Evolutionary conservation across 2,888 invertebrate genomes (phyloP), one percentile per base, ranked within the genome.

Genomic region (Coelopa pilipes): DNA sequence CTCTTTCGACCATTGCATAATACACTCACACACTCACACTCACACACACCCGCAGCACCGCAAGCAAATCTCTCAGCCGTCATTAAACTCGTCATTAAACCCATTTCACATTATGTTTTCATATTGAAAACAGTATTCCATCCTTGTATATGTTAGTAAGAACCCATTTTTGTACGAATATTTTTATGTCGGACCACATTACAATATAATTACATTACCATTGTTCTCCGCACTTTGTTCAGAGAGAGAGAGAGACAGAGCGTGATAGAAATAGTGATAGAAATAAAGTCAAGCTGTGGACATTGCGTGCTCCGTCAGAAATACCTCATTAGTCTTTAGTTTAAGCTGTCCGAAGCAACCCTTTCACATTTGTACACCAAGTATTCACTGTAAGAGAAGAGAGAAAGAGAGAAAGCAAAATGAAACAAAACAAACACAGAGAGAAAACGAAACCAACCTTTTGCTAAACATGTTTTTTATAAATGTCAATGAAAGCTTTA

Each of bases 231-330:
- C 34, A 34, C 7, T 34, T 34, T 34, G 34, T 34, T 34, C 2
- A 62, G 34, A 21, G 49, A 1, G 15, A 19, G 17, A 45, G 13
- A 57, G 15, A 21, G 34, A 68, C 45, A 57, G n/a, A 62, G 7
- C 45, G 11, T 19, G 17, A 34, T 45, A 9, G 47, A 24, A 49
- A 70, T 60, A 47, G 60, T 47, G 73, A 34, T 72, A 72, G 75
- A 79, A 80, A 79, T 81, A 75, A 75, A 82, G 81, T 83, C 78
- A 83, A 81, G 81, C 82, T 80, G 75, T 75, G 73, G 80, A 81
- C 79, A 82, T 81, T 82, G 83, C 81, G 81, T 83, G 82, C 83
- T 73, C 60, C 63, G 17, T 45, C 15, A 70, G 60, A 72, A 70
- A 73, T 34, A 65, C 71, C 71, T 71, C 71, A 71, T 65, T 71